Base-by-base conservation (phyloP, 2,797 vertebrate species). In the Lagocephalus sceleratus region DNA sequence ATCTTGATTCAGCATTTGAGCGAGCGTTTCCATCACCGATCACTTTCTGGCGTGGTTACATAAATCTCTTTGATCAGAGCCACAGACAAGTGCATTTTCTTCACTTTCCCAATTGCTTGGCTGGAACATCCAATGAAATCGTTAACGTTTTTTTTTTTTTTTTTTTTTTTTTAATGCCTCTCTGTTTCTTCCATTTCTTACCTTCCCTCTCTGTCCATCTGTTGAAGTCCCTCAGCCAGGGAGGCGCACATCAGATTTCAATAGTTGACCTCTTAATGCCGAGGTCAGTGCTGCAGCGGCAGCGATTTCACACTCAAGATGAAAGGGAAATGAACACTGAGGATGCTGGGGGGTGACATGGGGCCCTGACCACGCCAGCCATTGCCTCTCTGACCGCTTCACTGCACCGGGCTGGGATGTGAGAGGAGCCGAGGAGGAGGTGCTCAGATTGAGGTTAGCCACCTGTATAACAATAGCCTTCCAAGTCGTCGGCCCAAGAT, bases 251-350 rank as follows among this genome's bases (percentile, higher is more conserved):
- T 92, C 90, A 90, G 87, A 91, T 92, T 91, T 91, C 89, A 91
- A 88, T 90, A 90, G 89, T 86, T 91, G 90, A 91, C 90, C 91
- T 90, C 86, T 89, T 91, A 91, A 91, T 90, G 89, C 87, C 72
- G 76, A 79, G 90, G 90, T 92, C 89, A 92, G 83, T 43, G 51
- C 83, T 78, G 79, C 88, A 90, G 89, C 85, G 85, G 82, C 89
- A 87, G 67, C 87, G 79, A 92, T 92, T 92, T 92, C 90, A 92
- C 89, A 90, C 90, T 86, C 82, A 85, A 91, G 89, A 92, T 92
- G 90, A 92, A 92, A 91, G 90, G 90, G 90, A 92, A 92, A 91
- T 91, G 89, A 91, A 89, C 84, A 88, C 77, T 86, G 85, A 86
- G 86, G 88, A 86, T 71, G 66, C 74, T 70, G 19, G 77, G 82